Base-by-base conservation (phyloP, 2,113 vertebrate genomes). In the Piaya cayana region DNA sequence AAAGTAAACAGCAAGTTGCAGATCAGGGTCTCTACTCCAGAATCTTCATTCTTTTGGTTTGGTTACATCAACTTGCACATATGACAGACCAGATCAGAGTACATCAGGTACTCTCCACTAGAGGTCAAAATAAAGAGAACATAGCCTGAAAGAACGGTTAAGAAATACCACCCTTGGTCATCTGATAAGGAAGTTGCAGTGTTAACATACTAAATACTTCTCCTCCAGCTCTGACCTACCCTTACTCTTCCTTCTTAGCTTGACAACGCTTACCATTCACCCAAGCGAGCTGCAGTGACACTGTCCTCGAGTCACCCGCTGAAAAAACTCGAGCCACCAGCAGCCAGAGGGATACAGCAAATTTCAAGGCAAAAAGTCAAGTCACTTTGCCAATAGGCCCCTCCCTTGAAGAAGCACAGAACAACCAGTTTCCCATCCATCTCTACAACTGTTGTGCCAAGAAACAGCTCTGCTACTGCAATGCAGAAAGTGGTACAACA, bases 281-380 rank as follows among this genome's bases (percentile, higher is more conserved):
- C 12, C 37, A 50, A 15, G 0, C 42, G 36, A n/a, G 37, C 27
- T 34, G 34, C 3, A 82, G 26, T 37, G 27, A 49, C 0, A 0
- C 63, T 63, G 56, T 36, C 64, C 69, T 78, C 21, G 81, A 68
- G 64, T 26, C 11, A 76, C 39, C 19, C 53, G 32, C 3, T 21
- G 26, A 77, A 87, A 64, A 69, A 87, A 14, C 36, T 55, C 60
- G 36, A 55, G 29, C 37, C n/a, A 76, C 29, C 26, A 79, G 62
- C 17, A 42, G 42, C 11, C 30, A 62, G 22, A 47, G 37, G 85
- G 34, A 81, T 23, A 15, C 62, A 52, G 49, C 2, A 3, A 34
- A 71, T 69, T 55, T 72, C 55, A 72, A 60, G 26, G 79, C 52
- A 78, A 32, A 52, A 60, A 59, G 42, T 29, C 62, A 85, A 60